Evolutionary conservation across 2,888 invertebrate genomes (phyloP).

Genomic region (Erebia palarica): DNA sequence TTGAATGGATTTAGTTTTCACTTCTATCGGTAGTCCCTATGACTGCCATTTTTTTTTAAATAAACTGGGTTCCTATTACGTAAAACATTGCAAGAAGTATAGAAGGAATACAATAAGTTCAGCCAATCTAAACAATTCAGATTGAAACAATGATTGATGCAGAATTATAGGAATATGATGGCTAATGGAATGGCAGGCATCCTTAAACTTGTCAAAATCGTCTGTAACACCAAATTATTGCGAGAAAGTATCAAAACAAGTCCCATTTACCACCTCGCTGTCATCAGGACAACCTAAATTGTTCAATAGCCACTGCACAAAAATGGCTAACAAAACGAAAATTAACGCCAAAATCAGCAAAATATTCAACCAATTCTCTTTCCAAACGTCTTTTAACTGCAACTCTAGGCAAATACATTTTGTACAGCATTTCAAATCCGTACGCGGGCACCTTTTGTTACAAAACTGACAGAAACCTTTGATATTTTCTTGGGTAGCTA

Average conservation of each 20-base stretch:
- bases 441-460: constrained; percentile 61
- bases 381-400: constrained; percentile 63
- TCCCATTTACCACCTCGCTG: constrained; percentile 46
- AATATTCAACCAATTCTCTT: constrained; percentile 74
- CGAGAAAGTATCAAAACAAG: constrained; percentile 59
- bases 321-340: constrained; percentile 61
- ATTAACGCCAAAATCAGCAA: constrained; percentile 61
- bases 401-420: constrained; percentile 67
- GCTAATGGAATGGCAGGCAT: too few species aligned
- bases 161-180: too few species aligned
- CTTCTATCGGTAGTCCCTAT: too few species aligned
- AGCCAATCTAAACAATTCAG: too few species aligned
- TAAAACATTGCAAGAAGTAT: too few species aligned
- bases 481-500: constrained; percentile 50
- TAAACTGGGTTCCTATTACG: too few species aligned
- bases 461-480: constrained; percentile 67
- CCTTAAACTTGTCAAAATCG: too few species aligned
- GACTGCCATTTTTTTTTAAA: too few species aligned
- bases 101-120: too few species aligned
- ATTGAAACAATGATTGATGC: too few species aligned
- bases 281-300: constrained; percentile 52
- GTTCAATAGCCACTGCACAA: constrained; percentile 63
- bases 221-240: background rate
- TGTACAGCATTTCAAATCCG: constrained; percentile 65
- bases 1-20: too few species aligned